Evolutionary conservation across 2,888 invertebrate species (phyloP), one percentile per base, ranked within the genome.

Genomic region (Hirudinaria manillensis): DNA sequence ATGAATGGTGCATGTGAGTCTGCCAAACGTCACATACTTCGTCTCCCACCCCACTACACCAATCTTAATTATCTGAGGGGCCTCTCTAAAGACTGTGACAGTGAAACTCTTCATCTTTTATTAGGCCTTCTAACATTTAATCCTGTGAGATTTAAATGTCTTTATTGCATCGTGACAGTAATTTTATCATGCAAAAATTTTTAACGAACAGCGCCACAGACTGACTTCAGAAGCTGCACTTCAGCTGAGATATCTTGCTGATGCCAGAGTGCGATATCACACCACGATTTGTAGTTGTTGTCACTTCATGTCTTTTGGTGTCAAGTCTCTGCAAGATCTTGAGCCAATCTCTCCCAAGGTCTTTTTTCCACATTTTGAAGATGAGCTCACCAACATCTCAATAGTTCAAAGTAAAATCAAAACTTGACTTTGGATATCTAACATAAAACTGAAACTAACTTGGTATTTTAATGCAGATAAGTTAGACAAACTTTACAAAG

Each of bases 271-370:
- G 83, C 90, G 99, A 83, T 99, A 97, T 88, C 99, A 99, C 88
- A 98, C 97, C 79, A 99, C 99, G 87, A 99, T 99, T 99, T 99
- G 99, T 89, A 92, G 92, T 85, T 99, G 99, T 84, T 99, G 99
- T 88, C 61, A 73, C 38, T 68, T 34, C 68, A 91, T 91, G 76
- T 90, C 90, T 72, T 86, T 86, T 21, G 78, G 78, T 32, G 88
- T 95, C 76, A 94, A 94, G 86, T 96, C 94, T 88, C 81, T 82
- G 76, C 78, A 79, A 72, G 95, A 96, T 86, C 92, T 95, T 81
- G 97, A 97, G 87, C 95, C 94, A 45, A 90, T 90, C 80, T 93
- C 97, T 79, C 90, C 91, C 77, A 91, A 91, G 85, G 90, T 92
- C 76, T 98, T 99, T 87, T 94, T 75, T 71, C 79, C 76, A 72